Evolutionary conservation across 2,888 invertebrate genomes (phyloP).

Genomic region (Lydus trimaculatus): DNA sequence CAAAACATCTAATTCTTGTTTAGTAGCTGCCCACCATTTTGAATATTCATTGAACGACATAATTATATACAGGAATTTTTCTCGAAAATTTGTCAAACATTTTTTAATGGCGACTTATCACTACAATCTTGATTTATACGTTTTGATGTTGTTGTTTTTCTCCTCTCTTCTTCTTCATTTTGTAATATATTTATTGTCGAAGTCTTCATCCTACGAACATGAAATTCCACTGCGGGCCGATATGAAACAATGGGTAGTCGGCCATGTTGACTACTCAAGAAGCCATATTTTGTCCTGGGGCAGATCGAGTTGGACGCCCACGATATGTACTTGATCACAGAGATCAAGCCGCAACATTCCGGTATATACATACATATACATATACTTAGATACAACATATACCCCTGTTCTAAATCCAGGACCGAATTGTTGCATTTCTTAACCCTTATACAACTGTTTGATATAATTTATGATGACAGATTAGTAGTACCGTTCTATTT

Average conservation of each 20-base stretch:
- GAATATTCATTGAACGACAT: slow-evolving; percentile 63
- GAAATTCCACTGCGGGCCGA: slow-evolving; percentile 34
- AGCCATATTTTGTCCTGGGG: slow-evolving; percentile 60
- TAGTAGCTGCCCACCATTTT: slow-evolving; percentile 62
- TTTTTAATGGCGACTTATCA: background rate
- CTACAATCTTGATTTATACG: slow-evolving; percentile 6
- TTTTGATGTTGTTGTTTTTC: too few relatives aligned
- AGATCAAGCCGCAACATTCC: slow-evolving; percentile 44
- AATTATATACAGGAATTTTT: slow-evolving; percentile 14
- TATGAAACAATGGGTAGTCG: slow-evolving; percentile 55
- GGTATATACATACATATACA: slow-evolving; percentile 31
- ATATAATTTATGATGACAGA: background rate
- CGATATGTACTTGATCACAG: slow-evolving; percentile 55
- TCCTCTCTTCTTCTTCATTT: background rate
- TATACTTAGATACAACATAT: background rate
- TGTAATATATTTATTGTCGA: background rate
- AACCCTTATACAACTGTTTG: background rate
- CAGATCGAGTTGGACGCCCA: slow-evolving; percentile 56
- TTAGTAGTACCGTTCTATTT: background rate
- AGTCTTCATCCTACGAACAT: slow-evolving; percentile 26
- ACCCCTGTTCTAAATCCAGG: slow-evolving; percentile 19
- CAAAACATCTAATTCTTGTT: slow-evolving; percentile 57
- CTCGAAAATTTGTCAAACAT: slow-evolving; percentile 16
- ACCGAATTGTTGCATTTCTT: slow-evolving; percentile 8
- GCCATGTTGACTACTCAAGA: slow-evolving; percentile 62